phyloP scores from a whole-genome alignment of 2,888 invertebrate species.

The Venustoraphidia nigricollis region DNA sequence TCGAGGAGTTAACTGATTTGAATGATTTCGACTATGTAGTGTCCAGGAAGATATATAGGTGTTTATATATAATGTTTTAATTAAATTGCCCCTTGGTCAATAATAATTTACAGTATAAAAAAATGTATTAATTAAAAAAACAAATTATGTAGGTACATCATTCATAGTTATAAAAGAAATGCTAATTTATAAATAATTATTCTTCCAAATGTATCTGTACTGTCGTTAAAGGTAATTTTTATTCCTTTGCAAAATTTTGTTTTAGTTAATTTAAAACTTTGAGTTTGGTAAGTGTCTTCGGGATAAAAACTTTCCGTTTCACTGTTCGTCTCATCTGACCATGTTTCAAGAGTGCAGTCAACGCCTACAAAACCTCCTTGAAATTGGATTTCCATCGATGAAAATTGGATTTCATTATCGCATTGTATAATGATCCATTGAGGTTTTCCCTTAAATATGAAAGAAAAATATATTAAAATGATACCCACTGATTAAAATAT shows the following conservation, averaged over 20 bases:
- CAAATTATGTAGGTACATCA: too few relatives aligned
- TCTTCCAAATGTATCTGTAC: constrained; percentile 1
- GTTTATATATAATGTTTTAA: too few relatives aligned
- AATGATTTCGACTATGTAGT: too few relatives aligned
- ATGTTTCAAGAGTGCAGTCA: neutral
- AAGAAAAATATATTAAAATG: neutral
- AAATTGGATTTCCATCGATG: neutral
- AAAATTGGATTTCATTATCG: neutral
- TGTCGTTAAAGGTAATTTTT: neutral
- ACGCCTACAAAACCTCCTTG: constrained; percentile 1
- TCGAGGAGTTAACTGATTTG: too few relatives aligned
- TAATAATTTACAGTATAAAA: too few relatives aligned
- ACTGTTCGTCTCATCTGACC: neutral
- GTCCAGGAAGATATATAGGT: too few relatives aligned
- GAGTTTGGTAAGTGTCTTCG: neutral
- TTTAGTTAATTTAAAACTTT: neutral
- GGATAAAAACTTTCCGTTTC: neutral
- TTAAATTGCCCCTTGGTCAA: too few relatives aligned
- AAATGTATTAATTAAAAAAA: too few relatives aligned
- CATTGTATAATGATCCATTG: neutral
- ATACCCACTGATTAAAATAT: neutral
- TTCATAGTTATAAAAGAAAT: too few relatives aligned
- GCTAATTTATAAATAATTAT: neutral
- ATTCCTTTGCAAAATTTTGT: neutral
- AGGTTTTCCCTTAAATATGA: neutral